Base-by-base conservation (phyloP, 1,140 invertebrate genomes). In the Papilio machaon region DNA sequence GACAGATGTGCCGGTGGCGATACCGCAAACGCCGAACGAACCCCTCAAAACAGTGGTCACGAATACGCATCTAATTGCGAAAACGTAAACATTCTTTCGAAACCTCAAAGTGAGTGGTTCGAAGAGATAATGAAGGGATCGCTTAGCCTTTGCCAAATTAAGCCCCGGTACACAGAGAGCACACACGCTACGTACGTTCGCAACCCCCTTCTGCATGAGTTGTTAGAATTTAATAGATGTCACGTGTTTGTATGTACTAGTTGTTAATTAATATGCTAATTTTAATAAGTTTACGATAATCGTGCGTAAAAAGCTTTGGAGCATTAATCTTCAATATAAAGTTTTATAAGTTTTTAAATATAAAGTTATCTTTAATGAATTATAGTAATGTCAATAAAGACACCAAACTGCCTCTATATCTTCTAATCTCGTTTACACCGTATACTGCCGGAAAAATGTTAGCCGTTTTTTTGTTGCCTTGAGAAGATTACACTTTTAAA, bases 201-300 rank as follows among this genome's bases (percentile, higher is more conserved):
- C 92, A 93, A 92, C 92, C 92, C 92, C 91, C 88, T 89, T 94
- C 92, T 93, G 92, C 92, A 94, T 94, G 92, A 88, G 76, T 78
- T 78, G 76, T 89, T 91, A 90, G 89, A 88, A 86, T 88, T 79
- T 87, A 85, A 86, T 92, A 92, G 88, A 91, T 92, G 91, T 92
- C 85, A 90, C 84, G 90, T 94, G 90, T 88, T 87, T 90, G 85
- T 90, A 84, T 88, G 86, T 81, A 30, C 23, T 30, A 84, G 84
- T 82, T 70, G 81, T 81, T 81, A 80, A 80, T 82, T 73, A 73
- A 60, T 19, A 73, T 79, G 43, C 67, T 79, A 52, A 79, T 78
- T 58, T 46, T 46, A 74, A 60, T 73, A 73, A 38, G 35, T 73
- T 82, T 77, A 60, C 35, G 43, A 58, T 76, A 77, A 38, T 35